A percentile compares a stretch with the other conserved stretches of the same genome.
Evolutionary conservation across 2,113 vertebrate genomes (phyloP).

Genomic region (Petaurus breviceps): DNA sequence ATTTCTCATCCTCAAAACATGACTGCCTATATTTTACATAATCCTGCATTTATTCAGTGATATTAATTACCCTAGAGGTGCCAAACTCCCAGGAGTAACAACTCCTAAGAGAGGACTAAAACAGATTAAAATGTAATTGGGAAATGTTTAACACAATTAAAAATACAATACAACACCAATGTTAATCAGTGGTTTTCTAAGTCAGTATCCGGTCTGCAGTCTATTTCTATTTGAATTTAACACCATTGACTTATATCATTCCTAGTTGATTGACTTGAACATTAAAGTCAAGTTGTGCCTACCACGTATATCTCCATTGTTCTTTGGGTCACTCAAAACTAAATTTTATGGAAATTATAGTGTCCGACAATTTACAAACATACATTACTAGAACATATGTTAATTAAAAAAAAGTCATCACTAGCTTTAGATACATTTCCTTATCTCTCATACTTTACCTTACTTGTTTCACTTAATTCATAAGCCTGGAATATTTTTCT

Average conservation of each 20-base stretch:
- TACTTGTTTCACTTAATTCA: not conserved
- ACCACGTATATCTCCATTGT: not conserved
- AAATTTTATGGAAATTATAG: not conserved
- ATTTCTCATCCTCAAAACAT: not conserved
- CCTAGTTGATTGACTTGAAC: not conserved
- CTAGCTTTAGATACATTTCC: not conserved
- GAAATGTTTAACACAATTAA: not conserved
- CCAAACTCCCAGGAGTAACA: not conserved
- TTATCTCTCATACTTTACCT: not conserved
- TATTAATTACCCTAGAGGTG: not conserved
- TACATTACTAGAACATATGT: not conserved
- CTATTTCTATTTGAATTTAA: not conserved
- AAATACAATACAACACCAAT: not conserved
- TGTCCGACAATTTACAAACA: not conserved
- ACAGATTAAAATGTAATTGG: not conserved
- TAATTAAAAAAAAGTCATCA: not conserved
- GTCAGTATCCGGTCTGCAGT: not conserved
- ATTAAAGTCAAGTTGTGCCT: not conserved
- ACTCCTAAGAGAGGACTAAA: not conserved
- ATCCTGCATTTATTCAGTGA: not conserved
- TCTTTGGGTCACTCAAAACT: not conserved
- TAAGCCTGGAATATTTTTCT: not conserved
- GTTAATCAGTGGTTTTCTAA: not conserved
- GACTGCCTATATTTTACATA: not conserved
- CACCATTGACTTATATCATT: not conserved